Evolutionary conservation across 1,140 invertebrate genomes (phyloP).

Genomic region (Heliconius hewitsoni): DNA sequence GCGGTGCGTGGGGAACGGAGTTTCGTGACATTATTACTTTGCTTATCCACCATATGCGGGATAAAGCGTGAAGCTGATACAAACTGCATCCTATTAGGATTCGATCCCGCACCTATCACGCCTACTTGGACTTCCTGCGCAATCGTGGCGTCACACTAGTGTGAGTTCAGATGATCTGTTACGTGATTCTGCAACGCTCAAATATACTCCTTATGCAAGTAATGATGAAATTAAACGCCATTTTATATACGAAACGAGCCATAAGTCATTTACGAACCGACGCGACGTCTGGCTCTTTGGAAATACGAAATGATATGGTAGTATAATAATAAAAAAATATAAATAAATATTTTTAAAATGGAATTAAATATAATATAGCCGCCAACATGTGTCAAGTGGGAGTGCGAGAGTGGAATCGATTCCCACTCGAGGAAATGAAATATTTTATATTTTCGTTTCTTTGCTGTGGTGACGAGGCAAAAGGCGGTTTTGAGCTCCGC

Average conservation of each 20-base stretch:
- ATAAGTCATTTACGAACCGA: background rate
- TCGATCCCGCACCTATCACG: background rate
- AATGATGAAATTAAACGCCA: background rate
- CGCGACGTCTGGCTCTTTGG: background rate
- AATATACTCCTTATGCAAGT: slow-evolving; percentile 12
- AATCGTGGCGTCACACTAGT: background rate
- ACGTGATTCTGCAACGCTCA: background rate
- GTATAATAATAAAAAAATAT: too few species aligned
- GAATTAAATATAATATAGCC: too few species aligned
- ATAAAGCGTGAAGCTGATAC: background rate
- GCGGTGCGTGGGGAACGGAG: too few species aligned
- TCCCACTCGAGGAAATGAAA: too few species aligned
- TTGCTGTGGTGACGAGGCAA: too few species aligned
- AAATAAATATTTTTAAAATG: too few species aligned
- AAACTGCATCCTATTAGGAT: background rate
- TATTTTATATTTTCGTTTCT: too few species aligned
- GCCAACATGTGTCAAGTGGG: too few species aligned
- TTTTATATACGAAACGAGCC: slow-evolving; percentile 5
- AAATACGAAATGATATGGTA: background rate
- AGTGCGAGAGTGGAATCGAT: too few species aligned
- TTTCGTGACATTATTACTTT: too few species aligned
- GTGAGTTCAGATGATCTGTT: background rate
- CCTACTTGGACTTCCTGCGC: background rate
- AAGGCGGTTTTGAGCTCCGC: too few species aligned
- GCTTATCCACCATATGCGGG: too few species aligned